Base-by-base conservation (phyloP, 2,797 vertebrate genomes). In the Catharus ustulatus region DNA sequence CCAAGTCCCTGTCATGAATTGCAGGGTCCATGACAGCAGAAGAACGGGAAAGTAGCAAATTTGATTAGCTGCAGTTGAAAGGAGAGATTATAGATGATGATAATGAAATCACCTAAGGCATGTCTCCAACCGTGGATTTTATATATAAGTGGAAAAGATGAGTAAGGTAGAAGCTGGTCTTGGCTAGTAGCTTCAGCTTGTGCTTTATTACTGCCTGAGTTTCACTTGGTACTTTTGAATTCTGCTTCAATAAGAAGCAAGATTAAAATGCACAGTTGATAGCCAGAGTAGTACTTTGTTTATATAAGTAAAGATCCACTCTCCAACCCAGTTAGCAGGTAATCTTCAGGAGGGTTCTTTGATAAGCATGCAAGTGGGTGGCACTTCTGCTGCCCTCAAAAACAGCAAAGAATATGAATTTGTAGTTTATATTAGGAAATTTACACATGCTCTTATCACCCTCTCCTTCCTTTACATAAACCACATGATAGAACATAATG, bases 211-310 rank as follows among this genome's bases (percentile, higher is more conserved):
- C 16, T 87, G 11, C 52, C 45, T 21, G 24, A 66, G 20, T 87
- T 73, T 52, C 52, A 21, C 16, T 30, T 73, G 24, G 29, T 52
- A 15, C 9, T 66, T 88, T 68, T 62, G 43, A 91, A 48, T 91
- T 89, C 62, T 81, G 66, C 61, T 85, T 36, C 26, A 38, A n/a
- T 80, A 84, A 83, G 82, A 91, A 77, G 51, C 38, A 54, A 83
- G 59, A 52, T 59, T 55, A 45, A 93, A 87, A 69, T 3, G 3
- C 1, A 1, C 24, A 34, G 36, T 38, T 30, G 3, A 0, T 88
- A 85, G 58, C 63, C 54, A 80, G 59, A 68, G 46, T 87, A 84
- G n/a, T 64, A 27, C 17, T 81, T 81, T 27, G 27, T 51, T 66
- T 87, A 30, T 24, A 17, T 71, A 90, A 55, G 9, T 94, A 48